phyloP scores from a whole-genome alignment of 2,113 vertebrate genomes.

The Hystrix brachyura region DNA sequence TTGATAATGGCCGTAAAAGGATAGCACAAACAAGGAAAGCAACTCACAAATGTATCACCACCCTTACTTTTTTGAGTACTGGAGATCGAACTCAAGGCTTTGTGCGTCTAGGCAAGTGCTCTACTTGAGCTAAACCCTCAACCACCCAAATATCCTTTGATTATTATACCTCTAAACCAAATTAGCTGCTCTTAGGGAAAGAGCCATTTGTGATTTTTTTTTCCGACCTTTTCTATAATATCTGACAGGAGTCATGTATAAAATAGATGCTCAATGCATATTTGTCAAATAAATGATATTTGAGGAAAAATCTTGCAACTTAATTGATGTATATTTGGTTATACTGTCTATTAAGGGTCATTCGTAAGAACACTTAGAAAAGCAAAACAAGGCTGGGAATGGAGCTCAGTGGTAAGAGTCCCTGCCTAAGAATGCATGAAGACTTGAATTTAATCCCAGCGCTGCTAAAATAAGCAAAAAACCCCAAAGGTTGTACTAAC shows the following conservation, averaged over 20 bases:
- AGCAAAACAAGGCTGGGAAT: not conserved
- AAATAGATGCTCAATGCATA: not conserved
- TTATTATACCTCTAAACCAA: not conserved
- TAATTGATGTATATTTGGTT: not conserved
- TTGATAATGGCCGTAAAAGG: not conserved
- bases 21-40: not conserved
- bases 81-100: no score
- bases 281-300: not conserved
- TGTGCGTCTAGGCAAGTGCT: no score
- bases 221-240: not conserved
- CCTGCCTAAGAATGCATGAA: not conserved
- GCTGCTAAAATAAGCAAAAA: not conserved
- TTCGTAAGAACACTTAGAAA: not conserved
- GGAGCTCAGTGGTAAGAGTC: not conserved
- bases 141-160: not conserved
- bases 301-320: not conserved
- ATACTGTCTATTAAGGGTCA: not conserved
- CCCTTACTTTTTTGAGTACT: no score
- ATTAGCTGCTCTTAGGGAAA: not conserved
- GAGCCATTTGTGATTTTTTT: not conserved
- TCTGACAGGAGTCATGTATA: not conserved
- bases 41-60: not conserved
- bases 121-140: no score
- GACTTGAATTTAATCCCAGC: not conserved
- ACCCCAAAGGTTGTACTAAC: no score